Percentiles rank a stretch among this genome's conserved stretches.
Conservation (phyloP, 2,888 invertebrate species). For the Macroteleia sp. region DNA sequence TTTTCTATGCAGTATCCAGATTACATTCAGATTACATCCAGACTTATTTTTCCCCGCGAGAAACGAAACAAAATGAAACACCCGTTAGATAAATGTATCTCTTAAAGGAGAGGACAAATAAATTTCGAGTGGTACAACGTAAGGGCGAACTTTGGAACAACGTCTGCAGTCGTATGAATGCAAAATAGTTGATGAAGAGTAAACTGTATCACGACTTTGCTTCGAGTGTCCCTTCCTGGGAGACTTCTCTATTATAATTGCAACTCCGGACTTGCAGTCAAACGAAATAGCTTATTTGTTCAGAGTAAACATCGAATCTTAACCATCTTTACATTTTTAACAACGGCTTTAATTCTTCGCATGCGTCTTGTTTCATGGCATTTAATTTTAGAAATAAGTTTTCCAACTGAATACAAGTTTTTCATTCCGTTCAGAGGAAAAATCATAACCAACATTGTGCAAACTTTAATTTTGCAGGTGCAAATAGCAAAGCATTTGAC, state of each 20-base stretch:
- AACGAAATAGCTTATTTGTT: conserved; percentile 16
- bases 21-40: too few relatives aligned
- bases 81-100: conserved; percentile 2
- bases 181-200: conserved; percentile 41
- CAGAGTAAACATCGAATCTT: not conserved
- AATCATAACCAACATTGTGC: too few relatives aligned
- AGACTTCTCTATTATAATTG: not conserved
- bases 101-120: conserved; percentile 11
- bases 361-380: too few relatives aligned
- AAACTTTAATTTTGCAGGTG: too few relatives aligned
- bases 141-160: not conserved
- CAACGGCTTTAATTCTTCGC: not conserved
- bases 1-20: too few relatives aligned
- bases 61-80: not conserved
- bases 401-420: too few relatives aligned
- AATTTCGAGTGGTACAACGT: not conserved
- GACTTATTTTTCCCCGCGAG: too few relatives aligned
- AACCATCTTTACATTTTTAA: not conserved
- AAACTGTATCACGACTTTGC: conserved; percentile 8
- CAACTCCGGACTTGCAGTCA: conserved; percentile 5
- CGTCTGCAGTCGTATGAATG: conserved; percentile 18
- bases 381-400: too few relatives aligned
- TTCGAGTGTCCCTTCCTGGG: conserved; percentile 2
- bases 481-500: too few relatives aligned
- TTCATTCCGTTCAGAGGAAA: too few relatives aligned